Evolutionary conservation across 2,797 vertebrate genomes (phyloP).

Genomic region (Muscicapa comitata): DNA sequence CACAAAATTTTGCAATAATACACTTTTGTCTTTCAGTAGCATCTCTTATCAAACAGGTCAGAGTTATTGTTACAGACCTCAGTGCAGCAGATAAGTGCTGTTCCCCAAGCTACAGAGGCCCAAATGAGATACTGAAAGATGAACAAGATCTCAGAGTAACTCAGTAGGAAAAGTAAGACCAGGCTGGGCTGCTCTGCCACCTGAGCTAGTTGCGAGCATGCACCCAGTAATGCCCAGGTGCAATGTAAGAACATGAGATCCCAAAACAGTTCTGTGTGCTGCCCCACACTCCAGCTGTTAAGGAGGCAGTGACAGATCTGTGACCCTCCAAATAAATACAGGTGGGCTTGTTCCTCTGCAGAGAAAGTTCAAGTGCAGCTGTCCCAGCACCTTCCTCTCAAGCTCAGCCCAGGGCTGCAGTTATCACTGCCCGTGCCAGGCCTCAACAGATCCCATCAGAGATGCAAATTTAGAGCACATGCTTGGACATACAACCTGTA

Average conservation of each 20-base stretch:
- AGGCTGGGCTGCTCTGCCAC: neutral
- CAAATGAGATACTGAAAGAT: slow-evolving; percentile 8
- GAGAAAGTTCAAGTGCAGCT: neutral
- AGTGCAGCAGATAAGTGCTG: neutral
- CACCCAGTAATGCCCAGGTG: neutral
- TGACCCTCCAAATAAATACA: no score
- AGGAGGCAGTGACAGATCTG: neutral
- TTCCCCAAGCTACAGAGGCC: slow-evolving; percentile 11
- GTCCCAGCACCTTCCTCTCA: neutral
- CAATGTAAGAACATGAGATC: neutral
- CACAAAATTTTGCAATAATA: slow-evolving; percentile 42
- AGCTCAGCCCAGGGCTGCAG: neutral
- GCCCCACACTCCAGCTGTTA: neutral
- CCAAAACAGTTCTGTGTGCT: neutral
- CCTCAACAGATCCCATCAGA: neutral
- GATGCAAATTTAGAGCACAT: neutral
- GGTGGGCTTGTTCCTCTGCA: neutral
- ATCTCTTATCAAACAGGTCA: slow-evolving; percentile 13
- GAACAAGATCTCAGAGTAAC: neutral
- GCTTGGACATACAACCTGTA: neutral
- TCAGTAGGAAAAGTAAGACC: neutral
- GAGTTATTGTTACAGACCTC: slow-evolving; percentile 30
- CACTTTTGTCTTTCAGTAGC: slow-evolving; percentile 11
- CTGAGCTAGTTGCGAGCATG: neutral
- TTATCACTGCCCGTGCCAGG: neutral